Evolutionary conservation across 2,888 invertebrate species (phyloP), one percentile per base, ranked within the genome.

Genomic region (Agrilus biguttatus): DNA sequence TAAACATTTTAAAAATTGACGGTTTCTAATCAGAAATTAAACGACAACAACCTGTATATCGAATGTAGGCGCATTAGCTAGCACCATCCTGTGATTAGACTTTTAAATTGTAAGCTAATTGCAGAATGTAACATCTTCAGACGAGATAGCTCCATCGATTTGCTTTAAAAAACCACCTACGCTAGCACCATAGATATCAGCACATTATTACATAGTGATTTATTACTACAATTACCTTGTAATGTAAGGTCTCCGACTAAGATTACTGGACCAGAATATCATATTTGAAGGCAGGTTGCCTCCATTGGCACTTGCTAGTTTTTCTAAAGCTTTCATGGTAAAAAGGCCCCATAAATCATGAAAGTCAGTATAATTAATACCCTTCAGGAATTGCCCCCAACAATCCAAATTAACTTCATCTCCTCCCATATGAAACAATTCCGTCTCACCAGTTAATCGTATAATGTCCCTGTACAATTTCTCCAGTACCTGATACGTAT

Each of bases 351-450:
- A 86, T 39, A 85, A 65, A 13, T 80, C 79, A 61, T 84, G 80
- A 8, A 83, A 73, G 61, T 86, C 85, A 0, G 80, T 77, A 57
- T 82, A 81, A 60, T 84, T 83, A 14, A 51, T 48, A 35, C 50
- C 42, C 13, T 57, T 64, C 14, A 65, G 45, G 44, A 70, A 67
- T 45, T 72, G 71, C 37, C 75, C 72, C 87, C 86, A 88, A 57
- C 87, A 88, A 28, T 82, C 79, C 43, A 85, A 72, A 53, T 84
- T 85, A 3, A 88, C 87, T 58, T 84, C 84, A 56, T 85, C 84
- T 0, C 83, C 83, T n/a, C 89, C 89, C 41, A 88, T 68, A 55
- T 89, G 89, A 61, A 88, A 83, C 38, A 86, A 71, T 55, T 88
- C 88, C 10, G 79, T 78, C 44, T 83, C 78, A 14, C 79, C 80